phyloP scores from a whole-genome alignment of 1,140 invertebrate species.

The Pogonus chalceus region DNA sequence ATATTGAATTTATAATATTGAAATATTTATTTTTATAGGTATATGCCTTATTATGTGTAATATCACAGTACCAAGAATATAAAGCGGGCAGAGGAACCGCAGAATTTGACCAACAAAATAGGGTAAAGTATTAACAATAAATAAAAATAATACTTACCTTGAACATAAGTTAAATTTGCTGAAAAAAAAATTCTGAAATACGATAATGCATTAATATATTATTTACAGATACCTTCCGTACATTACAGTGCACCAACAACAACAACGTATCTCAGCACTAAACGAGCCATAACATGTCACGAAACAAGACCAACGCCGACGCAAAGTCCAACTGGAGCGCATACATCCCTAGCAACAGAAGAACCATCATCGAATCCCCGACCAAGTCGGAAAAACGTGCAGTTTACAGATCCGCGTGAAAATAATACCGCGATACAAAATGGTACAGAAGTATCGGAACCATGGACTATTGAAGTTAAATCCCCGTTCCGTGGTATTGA shows the following conservation, averaged over 20 bases:
- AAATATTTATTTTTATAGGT: slow-evolving; percentile 44
- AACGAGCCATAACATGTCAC: slow-evolving; percentile 23
- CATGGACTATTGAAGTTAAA: slow-evolving; percentile 26
- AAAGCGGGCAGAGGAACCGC: slow-evolving; percentile 60
- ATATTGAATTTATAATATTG: background rate
- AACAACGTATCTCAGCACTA: slow-evolving; percentile 30
- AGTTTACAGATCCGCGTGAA: slow-evolving; percentile 29
- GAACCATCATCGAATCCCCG: slow-evolving; percentile 23
- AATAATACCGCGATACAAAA: slow-evolving; percentile 22
- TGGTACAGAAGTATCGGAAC: slow-evolving; percentile 24
- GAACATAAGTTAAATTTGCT: too few relatives aligned
- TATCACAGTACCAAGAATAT: slow-evolving; percentile 74
- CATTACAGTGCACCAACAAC: slow-evolving; percentile 33
- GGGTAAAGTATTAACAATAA: too few relatives aligned
- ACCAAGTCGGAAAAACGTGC: slow-evolving; percentile 30
- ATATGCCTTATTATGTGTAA: slow-evolving; percentile 66
- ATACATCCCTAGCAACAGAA: slow-evolving; percentile 21
- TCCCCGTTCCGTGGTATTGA: slow-evolving; percentile 22
- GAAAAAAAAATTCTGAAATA: background rate
- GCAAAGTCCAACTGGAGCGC: slow-evolving; percentile 29
- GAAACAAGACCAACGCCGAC: slow-evolving; percentile 31
- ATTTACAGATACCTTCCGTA: slow-evolving; percentile 29
- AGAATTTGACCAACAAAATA: slow-evolving; percentile 40
- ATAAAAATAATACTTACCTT: too few relatives aligned
- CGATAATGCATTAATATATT: too few relatives aligned